Evolutionary conservation across 2,113 vertebrate species (phyloP).

Genomic region (Ptychochromis oligacanthus): DNA sequence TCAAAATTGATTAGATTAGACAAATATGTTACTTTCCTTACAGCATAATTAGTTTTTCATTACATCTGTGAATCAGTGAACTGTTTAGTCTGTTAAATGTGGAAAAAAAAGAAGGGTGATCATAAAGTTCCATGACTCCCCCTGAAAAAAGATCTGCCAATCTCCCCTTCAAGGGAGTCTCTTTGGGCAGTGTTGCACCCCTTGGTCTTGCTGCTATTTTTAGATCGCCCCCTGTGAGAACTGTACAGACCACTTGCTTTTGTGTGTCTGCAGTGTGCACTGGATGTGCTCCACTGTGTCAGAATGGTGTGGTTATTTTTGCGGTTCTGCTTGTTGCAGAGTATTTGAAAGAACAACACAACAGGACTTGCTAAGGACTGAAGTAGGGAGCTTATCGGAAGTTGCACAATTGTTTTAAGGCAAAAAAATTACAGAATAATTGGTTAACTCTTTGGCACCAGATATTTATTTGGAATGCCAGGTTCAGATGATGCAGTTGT

Average conservation of each 20-base stretch:
- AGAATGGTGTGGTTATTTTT: not conserved
- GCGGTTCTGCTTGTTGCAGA: no score
- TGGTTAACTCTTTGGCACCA: not conserved
- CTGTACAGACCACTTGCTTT: no score
- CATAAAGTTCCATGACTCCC: no score
- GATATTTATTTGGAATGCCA: not conserved
- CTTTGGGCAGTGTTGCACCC: not conserved
- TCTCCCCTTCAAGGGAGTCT: not conserved
- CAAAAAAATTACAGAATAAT: not conserved
- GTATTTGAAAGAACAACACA: not conserved
- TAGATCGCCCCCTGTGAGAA: no score
- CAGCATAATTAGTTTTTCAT: no score
- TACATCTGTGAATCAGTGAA: not conserved
- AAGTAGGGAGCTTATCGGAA: rapidly evolving
- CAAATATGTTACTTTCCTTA: not conserved
- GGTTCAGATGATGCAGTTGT: not conserved
- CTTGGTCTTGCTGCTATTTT: no score
- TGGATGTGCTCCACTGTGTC: not conserved
- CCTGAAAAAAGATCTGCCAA: not conserved
- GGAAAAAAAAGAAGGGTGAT: not conserved
- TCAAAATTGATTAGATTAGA: not conserved
- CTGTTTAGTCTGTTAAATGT: not conserved
- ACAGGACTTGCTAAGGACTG: not conserved
- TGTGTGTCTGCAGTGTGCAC: no score
- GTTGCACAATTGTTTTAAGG: not conserved